phyloP scores from a whole-genome alignment of 2,797 vertebrate genomes.

The Falco rusticolus region DNA sequence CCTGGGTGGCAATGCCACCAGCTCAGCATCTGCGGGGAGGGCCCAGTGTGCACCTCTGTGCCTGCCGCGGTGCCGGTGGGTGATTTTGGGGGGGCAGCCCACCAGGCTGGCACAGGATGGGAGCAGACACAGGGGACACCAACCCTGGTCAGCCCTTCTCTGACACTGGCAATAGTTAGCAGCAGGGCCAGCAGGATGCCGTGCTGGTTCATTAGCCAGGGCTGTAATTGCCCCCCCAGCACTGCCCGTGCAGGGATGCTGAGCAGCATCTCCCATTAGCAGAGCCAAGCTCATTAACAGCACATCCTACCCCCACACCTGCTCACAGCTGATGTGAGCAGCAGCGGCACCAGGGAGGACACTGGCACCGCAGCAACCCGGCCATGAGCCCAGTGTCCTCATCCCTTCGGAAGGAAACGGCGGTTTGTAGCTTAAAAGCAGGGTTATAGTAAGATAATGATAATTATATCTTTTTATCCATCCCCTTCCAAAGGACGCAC shows the following conservation, averaged over 20 bases:
- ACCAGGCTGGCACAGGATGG: background rate
- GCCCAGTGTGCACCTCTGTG: background rate
- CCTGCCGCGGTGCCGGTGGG: rapidly evolving
- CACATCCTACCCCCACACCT: background rate
- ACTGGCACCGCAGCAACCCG: rapidly evolving
- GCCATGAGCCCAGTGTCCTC: rapidly evolving
- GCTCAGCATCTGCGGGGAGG: rapidly evolving
- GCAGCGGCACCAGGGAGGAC: background rate
- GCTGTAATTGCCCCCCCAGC: background rate
- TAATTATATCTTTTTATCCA: background rate
- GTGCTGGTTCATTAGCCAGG: background rate
- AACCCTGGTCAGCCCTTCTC: background rate
- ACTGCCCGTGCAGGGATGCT: background rate
- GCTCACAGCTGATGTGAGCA: background rate
- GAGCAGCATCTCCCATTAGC: background rate
- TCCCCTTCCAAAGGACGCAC: background rate
- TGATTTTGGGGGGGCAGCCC: background rate
- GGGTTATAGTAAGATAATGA: no score
- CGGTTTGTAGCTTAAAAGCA: rapidly evolving
- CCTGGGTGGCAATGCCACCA: background rate
- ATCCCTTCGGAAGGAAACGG: rapidly evolving
- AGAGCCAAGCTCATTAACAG: background rate
- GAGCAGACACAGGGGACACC: background rate
- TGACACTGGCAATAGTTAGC: background rate
- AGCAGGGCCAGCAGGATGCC: background rate